Evolutionary conservation across 2,888 invertebrate genomes (phyloP), one percentile per base, ranked within the genome.

Genomic region (Copidosoma aretas): DNA sequence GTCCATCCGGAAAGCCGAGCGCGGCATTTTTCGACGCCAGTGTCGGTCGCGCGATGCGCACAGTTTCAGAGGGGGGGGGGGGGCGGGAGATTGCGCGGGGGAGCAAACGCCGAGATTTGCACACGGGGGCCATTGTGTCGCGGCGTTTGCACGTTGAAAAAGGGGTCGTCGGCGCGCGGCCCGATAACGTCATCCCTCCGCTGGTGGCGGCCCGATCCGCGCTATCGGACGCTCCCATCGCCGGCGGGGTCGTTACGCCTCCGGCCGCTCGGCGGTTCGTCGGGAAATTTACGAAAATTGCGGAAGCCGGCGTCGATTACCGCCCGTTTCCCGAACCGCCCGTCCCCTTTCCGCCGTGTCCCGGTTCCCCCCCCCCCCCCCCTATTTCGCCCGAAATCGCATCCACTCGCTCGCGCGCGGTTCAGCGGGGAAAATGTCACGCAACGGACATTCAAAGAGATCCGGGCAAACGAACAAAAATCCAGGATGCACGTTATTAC

Each of bases 201-300:
- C 32, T 32, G n/a, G n/a, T n/a, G n/a, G n/a, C 32, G 32, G 32
- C 41, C 22, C 41, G 58, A 58, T 43, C 52, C 46, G 43, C 57
- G 49, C 39, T 61, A 52, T 52, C 54, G 52, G 52, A 41, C 32
- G 24, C 65, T 41, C 15, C 65, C 56, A 52, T 39, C 54, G 57
- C 22, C 43, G 62, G 32, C 8, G 32, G 32, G 32, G 62, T 62
- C 54, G 41, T 56, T 53, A 62, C 24, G 39, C 62, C 54, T 21
- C 15, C 46, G 43, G 15, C 17, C 12, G 43, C 2, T n/a, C 43
- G 4, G 17, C 15, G 17, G 43, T 15, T 4, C 22, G 15, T 32
- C 8, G 24, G 17, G 59, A 59, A 49, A 60, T 60, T 60, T 51
- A 17, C 25, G 60, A 51, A 58, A 58, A 58, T 58, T 58, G 43